Evolutionary conservation across 2,888 invertebrate species (phyloP).

Genomic region (Drosophila phalerata): DNA sequence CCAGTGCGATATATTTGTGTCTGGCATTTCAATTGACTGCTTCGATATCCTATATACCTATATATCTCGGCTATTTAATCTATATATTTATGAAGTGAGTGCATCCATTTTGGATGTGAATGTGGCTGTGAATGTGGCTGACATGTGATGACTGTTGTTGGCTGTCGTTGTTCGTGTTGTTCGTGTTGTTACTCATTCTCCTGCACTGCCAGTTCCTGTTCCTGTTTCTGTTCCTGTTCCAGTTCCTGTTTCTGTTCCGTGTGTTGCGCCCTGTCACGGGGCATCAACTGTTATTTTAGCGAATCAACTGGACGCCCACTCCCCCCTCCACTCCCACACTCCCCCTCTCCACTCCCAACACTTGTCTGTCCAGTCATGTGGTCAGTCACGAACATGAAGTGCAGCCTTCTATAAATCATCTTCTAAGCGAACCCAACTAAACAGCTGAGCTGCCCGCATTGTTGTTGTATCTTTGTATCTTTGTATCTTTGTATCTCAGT

Average conservation of each 20-base stretch:
- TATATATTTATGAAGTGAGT: slow-evolving; percentile 72
- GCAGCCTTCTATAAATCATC: slow-evolving; percentile 12
- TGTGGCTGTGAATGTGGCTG: slow-evolving; percentile 1
- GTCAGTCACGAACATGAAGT: slow-evolving; percentile 50
- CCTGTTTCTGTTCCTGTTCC: slow-evolving; percentile 8
- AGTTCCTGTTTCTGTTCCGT: slow-evolving; percentile 4
- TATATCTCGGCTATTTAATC: slow-evolving; percentile 55
- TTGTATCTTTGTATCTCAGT: slow-evolving; percentile 11
- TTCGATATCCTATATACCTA: neutral
- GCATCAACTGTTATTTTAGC: slow-evolving; percentile 66
- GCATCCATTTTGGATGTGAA: slow-evolving; percentile 17
- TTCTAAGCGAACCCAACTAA: slow-evolving; percentile 18
- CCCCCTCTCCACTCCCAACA: too few relatives aligned
- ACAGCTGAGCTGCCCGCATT: slow-evolving; percentile 20
- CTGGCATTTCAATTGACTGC: slow-evolving; percentile 24
- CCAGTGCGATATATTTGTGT: slow-evolving; percentile 5
- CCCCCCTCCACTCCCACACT: neutral
- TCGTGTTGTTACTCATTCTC: slow-evolving; percentile 8
- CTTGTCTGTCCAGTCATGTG: slow-evolving; percentile 34
- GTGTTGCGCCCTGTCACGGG: slow-evolving; percentile 55
- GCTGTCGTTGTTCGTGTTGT: slow-evolving; percentile 8
- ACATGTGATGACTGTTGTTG: slow-evolving; percentile 52
- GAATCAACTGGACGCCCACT: slow-evolving; percentile 16
- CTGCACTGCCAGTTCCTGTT: neutral
- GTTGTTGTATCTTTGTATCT: slow-evolving; percentile 9